Evolutionary conservation across 2,888 invertebrate genomes (phyloP), one percentile per base, ranked within the genome.

Genomic region (Orchesellides sinensis): DNA sequence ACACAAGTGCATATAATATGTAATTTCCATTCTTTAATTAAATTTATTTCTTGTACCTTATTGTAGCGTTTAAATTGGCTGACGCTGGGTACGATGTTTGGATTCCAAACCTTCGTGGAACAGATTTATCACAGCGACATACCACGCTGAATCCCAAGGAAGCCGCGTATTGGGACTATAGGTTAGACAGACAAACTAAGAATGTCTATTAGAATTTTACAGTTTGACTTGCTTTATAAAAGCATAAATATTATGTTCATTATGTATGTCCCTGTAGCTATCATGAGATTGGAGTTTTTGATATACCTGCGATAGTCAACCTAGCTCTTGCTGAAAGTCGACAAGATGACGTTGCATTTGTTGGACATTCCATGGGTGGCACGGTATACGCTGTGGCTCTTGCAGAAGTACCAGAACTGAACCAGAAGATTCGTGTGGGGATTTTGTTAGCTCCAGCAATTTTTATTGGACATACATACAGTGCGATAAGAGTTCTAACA

Each of bases 131-230:
- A 1, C 68, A 56, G 32, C n/a, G 35, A 8, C 83, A 83, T 25
- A 29, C 35, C 5, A 12, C n/a, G 3, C 54, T 63, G 12, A 35
- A 17, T 14, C 59, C 47, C 0, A 66, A 80, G 17, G 73, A 73
- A 21, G 54, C 35, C 10, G n/a, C n/a, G n/a, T 83, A 63, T 27
- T 83, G 83, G 83, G 69, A 83, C 14, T 83, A 73, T 54, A 65
- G 77, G 83, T 83, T 4, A 27, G 74, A n/a, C 19, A 27, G 2
- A 19, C 3, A 56, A 14, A 63, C 23, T 14, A 12, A 17, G 6
- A 23, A 29, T 14, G 12, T 17, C 40, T 19, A 27, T 12, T 2
- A 23, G 27, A 27, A 25, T 56, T 63, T 49, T 52, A 12, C 17
- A 59, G 2, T 8, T 2, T 19, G 21, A 49, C 19, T 49, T 49